phyloP scores from a whole-genome alignment of 1,140 invertebrate genomes.

The Drosophila mojavensis region DNA sequence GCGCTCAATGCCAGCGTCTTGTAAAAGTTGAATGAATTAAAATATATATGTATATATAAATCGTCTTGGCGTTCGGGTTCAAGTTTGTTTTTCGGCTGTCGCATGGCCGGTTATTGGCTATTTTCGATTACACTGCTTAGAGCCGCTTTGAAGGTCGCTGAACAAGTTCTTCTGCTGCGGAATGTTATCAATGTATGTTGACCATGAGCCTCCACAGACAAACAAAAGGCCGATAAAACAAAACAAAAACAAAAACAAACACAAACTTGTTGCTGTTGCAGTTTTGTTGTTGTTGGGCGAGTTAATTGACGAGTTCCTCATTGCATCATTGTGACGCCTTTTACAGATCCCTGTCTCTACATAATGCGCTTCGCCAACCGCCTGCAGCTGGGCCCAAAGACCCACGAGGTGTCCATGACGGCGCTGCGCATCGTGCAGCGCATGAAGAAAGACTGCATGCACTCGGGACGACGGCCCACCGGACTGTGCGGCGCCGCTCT shows the following conservation, averaged over 20 bases:
- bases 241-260: too few relatives aligned
- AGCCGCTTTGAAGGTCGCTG: constrained; percentile 63
- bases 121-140: constrained; percentile 75
- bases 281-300: constrained; percentile 7
- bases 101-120: constrained; percentile 60
- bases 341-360: constrained; percentile 96
- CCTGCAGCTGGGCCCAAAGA: constrained; percentile 95
- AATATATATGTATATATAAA: constrained; percentile 33
- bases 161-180: constrained; percentile 70
- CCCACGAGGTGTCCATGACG: constrained; percentile 97
- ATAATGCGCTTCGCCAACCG: constrained; percentile 97
- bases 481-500: constrained; percentile 98
- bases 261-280: not conserved
- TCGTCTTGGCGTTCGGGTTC: constrained; percentile 64
- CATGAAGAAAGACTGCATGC: constrained; percentile 99
- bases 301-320: constrained; percentile 37
- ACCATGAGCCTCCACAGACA: constrained; percentile 12
- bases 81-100: constrained; percentile 66
- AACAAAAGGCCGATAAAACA: not conserved
- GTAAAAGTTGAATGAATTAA: constrained; percentile 79
- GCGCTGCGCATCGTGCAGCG: constrained; percentile 96
- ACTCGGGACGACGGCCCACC: constrained; percentile 96
- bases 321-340: constrained; percentile 40
- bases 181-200: constrained; percentile 21
- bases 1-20: constrained; percentile 54